Evolutionary conservation across 2,797 vertebrate genomes (phyloP), one percentile per base, ranked within the genome.

Genomic region (Manis pentadactyla): DNA sequence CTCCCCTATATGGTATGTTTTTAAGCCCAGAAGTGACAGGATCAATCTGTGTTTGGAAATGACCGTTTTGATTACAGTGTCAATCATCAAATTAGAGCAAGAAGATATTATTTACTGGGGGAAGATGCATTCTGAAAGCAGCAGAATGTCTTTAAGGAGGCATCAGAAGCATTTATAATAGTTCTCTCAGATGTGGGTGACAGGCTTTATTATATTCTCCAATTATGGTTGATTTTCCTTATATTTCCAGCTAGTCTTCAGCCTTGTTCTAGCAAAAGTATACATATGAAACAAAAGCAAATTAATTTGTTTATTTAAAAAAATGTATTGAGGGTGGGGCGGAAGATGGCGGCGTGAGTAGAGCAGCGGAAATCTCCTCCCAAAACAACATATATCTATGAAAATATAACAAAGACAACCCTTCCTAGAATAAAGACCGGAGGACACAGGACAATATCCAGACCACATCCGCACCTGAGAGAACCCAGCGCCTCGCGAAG

Each of bases 221-320:
- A 97, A 57, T 73, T 93, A 87, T 2, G 23, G 61, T 37, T 81
- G 59, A 93, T 93, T 96, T 97, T 95, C 64, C 64, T 71, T 87
- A 77, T 87, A 92, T 92, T 92, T 95, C 75, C 73, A 90, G 53
- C 29, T 66, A 77, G 61, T 92, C 73, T 78, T 95, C n/a, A 42
- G 61, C 14, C 42, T 91, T 97, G 68, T 94, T 94, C 53, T 77
- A 94, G 55, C 49, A 95, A 81, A 9, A 94, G 91, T 92, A 89
- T 78, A 21, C 79, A 68, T 91, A 97, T 73, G n/a, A 96, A 94
- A 97, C 49, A 96, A 96, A 46, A 93, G 34, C 7, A 94, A 97
- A 94, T 84, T 87, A 93, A 93, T 79, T 96, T 39, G 95, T 86
- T 93, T 79, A 94, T 95, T 93, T 39, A 95, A 93, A 96, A 92